Percentiles rank a stretch among this genome's conserved stretches.
Evolutionary conservation across 2,113 vertebrate species (phyloP).

Genomic region (Periophthalmodon schlosseri): DNA sequence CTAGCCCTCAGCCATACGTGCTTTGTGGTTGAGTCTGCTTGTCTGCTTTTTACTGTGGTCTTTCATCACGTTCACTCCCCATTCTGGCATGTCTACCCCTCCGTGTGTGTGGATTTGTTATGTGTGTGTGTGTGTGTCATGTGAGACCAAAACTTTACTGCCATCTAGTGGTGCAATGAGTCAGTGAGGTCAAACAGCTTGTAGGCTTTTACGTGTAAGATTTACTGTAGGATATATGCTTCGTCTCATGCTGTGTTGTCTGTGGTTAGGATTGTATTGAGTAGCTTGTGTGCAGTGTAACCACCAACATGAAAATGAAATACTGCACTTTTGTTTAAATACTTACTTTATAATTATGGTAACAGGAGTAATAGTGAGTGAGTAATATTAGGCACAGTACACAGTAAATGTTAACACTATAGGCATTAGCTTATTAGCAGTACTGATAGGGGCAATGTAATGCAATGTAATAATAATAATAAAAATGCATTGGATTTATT

Average conservation of each 20-base stretch:
- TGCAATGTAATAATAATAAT: no score
- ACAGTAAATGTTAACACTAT: no score
- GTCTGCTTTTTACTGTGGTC: slow-evolving; percentile 69
- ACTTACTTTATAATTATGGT: not conserved
- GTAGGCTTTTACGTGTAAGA: not conserved
- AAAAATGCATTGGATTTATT: no score
- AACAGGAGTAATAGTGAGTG: not conserved
- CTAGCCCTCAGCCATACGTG: slow-evolving; percentile 52
- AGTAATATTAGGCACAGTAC: no score
- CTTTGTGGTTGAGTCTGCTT: slow-evolving; percentile 66
- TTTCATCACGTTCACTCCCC: slow-evolving; percentile 71
- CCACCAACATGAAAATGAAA: no score
- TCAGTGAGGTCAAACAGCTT: slow-evolving; percentile 24
- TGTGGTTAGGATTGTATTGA: not conserved
- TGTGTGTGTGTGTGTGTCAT: not conserved
- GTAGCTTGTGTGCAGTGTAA: not conserved
- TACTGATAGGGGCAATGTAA: no score
- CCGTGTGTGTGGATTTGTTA: slow-evolving; percentile 25
- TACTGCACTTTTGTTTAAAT: not conserved
- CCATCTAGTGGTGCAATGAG: slow-evolving; percentile 63
- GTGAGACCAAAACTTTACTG: slow-evolving; percentile 57
- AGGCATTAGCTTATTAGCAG: no score
- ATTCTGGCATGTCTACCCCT: slow-evolving; percentile 47
- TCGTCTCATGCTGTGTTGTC: not conserved
- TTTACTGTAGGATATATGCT: not conserved